Conservation (phyloP, 2,888 invertebrate species). For the Morpho deidamia region DNA sequence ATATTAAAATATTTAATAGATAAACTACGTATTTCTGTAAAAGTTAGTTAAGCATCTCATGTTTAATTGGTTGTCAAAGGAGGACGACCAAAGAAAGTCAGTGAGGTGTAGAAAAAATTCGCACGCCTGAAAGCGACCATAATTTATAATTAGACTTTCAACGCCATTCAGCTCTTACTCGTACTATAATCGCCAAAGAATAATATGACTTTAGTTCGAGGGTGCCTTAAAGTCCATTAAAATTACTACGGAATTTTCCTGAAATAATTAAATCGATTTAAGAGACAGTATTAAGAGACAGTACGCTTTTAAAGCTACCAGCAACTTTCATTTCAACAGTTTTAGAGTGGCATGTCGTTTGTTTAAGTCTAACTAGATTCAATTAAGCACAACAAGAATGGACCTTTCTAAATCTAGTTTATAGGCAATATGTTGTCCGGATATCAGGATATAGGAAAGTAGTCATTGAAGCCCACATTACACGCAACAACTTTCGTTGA, state of each 20-base stretch:
- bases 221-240: too few relatives aligned
- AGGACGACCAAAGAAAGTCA: constrained; percentile 1
- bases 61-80: neutral
- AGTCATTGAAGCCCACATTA: constrained; percentile 38
- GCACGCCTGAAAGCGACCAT: constrained; percentile 18
- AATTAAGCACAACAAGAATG: neutral
- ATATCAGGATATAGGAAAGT: constrained; percentile 59
- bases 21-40: neutral
- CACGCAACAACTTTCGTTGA: constrained; percentile 45
- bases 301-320: too few relatives aligned
- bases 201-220: too few relatives aligned
- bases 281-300: too few relatives aligned
- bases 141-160: constrained; percentile 18
- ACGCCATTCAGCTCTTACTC: neutral
- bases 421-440: constrained; percentile 18
- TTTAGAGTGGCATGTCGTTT: neutral
- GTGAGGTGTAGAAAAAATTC: constrained; percentile 12
- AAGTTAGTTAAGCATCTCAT: neutral
- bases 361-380: neutral
- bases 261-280: too few relatives aligned
- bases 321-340: neutral
- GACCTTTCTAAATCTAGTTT: neutral
- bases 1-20: too few relatives aligned
- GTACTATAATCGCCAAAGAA: too few relatives aligned
- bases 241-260: too few relatives aligned